These are phyloP conservation scores for Euphonia xanthogaster DNA, from an alignment of 2,797 vertebrate species.

Conservation along the genomic window DNA sequence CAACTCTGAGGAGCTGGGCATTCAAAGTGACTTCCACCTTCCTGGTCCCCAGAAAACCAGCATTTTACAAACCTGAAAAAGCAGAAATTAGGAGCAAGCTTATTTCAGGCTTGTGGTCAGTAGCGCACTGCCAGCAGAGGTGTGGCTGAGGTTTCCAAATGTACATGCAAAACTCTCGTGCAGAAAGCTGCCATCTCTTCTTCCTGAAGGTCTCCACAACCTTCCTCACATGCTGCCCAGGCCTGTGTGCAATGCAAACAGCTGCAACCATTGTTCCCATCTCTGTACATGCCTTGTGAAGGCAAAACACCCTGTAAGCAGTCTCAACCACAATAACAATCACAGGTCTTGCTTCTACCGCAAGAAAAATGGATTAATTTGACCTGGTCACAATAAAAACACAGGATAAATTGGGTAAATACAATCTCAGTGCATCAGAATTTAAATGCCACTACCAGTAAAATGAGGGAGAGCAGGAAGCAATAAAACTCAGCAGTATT, in stretches of 20 bases:
- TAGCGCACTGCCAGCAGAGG: not conserved
- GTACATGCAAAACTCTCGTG: rapidly evolving
- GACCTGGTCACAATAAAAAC: not conserved
- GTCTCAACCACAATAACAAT: not conserved
- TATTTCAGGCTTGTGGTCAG: not conserved
- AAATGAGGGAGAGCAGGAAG: not conserved
- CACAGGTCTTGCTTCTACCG: not conserved
- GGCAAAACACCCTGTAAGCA: not conserved
- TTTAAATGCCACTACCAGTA: not conserved
- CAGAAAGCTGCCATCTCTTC: not conserved
- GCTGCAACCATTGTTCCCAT: not conserved
- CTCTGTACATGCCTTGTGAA: rapidly evolving
- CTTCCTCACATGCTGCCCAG: not conserved
- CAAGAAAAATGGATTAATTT: not conserved
- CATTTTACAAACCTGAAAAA: not conserved
- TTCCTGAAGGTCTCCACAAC: not conserved
- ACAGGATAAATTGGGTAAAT: not conserved
- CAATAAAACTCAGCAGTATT: not conserved
- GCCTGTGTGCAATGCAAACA: not conserved
- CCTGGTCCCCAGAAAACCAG: not conserved
- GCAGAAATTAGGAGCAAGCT: not conserved
- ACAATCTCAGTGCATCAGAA: not conserved
- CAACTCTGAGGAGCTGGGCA: not conserved
- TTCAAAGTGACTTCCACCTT: not conserved
- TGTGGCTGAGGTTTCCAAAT: not conserved